A percentile compares a stretch with the other conserved stretches of the same genome.
Conservation (phyloP, 2,888 invertebrate species). For the Calameuta filiformis region DNA sequence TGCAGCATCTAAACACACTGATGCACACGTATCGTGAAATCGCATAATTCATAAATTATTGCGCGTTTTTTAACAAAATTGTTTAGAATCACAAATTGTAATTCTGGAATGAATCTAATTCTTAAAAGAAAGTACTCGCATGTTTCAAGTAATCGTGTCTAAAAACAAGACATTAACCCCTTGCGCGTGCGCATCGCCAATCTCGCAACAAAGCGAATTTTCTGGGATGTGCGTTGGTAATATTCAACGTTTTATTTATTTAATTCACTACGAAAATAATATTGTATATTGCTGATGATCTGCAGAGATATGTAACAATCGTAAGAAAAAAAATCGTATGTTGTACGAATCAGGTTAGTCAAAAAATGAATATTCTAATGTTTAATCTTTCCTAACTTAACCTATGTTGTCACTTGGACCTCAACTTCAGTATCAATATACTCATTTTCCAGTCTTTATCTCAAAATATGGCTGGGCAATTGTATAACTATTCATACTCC, state of each 20-base stretch:
- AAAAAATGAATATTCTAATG: neutral
- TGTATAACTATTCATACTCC: neutral
- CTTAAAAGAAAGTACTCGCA: neutral
- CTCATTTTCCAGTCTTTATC: neutral
- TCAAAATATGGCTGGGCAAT: neutral
- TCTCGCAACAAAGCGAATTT: constrained; percentile 25
- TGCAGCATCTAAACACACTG: neutral
- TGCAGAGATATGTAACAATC: constrained; percentile 22
- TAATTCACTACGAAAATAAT: constrained; percentile 5
- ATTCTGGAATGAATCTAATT: neutral
- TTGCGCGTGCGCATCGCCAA: constrained; percentile 10
- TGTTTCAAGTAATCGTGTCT: neutral
- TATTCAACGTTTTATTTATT: constrained; percentile 18
- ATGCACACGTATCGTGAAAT: neutral
- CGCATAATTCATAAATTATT: neutral
- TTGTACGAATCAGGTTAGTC: constrained; percentile 30
- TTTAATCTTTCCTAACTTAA: constrained; percentile 22
- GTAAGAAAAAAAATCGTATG: constrained; percentile 19
- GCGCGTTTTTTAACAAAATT: neutral
- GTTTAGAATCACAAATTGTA: neutral
- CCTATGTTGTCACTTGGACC: constrained; percentile 22
- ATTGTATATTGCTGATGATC: constrained; percentile 19
- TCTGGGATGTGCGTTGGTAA: constrained; percentile 21
- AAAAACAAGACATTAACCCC: neutral
- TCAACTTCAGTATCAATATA: neutral